Evolutionary conservation across 1,140 invertebrate genomes (phyloP), one percentile per base, ranked within the genome.

Genomic region (Drosophila ogumai): DNA sequence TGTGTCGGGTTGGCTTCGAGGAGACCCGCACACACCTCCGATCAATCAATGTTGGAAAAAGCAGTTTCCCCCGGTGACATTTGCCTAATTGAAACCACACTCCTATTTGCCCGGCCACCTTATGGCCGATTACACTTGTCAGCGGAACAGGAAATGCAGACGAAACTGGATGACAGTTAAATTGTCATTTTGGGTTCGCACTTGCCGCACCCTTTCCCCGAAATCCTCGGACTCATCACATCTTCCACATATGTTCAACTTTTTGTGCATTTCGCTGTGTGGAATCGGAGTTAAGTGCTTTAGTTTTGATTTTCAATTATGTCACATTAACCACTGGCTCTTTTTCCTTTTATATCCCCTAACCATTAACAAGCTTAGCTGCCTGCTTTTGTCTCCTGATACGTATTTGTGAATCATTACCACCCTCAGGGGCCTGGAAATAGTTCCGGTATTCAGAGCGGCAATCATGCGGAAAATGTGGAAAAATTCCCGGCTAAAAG

Each of bases 241-340:
- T 43, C 59, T 38, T 56, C 63, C 85, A 75, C 86, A 90, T 90
- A 90, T 90, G 86, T 79, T 81, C 73, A 78, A 75, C 79, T 90
- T 91, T 90, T 90, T 90, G 78, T 91, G 75, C 84, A 76, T 75
- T 90, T 91, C 54, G 57, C 57, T 49, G 74, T 67, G 72, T 64
- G 68, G 73, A 81, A 40, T 49, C 80, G 72, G 72, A 81, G 88
- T 91, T 88, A 91, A 91, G 88, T 91, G 88, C 88, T 88, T 91
- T 88, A 85, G 88, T 91, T 91, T 91, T 91, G 82, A 84, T 88
- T 91, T 91, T 91, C 88, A 91, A 91, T 91, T 91, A 91, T 91
- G 88, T 91, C 88, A 91, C 88, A 91, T 91, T 91, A 91, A 65
- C 81, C 61, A 68, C 43, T 67, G 36, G 49, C 50, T 36, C 61